Percentiles rank a stretch among this genome's conserved stretches.
phyloP scores from a whole-genome alignment of 92 coral and sea anemone genomes.

The Blastomussa wellsi region DNA sequence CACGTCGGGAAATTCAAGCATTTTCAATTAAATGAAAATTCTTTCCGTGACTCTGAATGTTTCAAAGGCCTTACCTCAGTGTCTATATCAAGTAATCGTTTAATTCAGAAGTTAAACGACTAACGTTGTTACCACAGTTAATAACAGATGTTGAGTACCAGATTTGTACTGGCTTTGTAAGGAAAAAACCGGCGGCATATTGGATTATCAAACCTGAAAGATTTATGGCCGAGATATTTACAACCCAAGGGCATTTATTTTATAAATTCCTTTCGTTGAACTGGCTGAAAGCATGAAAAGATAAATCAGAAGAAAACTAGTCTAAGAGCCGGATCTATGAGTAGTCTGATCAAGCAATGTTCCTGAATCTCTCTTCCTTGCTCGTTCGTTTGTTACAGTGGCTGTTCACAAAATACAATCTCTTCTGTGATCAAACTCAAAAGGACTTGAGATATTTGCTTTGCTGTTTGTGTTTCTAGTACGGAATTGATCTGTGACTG shows the following conservation, averaged over 20 bases:
- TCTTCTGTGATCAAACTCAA: not conserved
- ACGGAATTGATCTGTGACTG: not conserved
- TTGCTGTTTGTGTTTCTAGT: not conserved
- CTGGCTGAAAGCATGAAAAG: too few species aligned
- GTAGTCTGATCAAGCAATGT: not conserved
- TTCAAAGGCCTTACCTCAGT: not conserved
- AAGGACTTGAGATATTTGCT: not conserved
- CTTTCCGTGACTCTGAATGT: slow-evolving; percentile 21
- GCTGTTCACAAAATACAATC: not conserved
- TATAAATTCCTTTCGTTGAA: not conserved
- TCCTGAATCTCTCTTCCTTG: not conserved
- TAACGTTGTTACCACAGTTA: not conserved
- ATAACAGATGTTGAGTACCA: slow-evolving; percentile 17
- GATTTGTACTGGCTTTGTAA: slow-evolving; percentile 5
- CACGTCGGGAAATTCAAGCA: not conserved
- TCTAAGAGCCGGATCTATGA: too few species aligned
- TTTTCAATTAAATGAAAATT: not conserved
- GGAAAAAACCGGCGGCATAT: slow-evolving; percentile 3
- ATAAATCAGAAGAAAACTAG: too few species aligned
- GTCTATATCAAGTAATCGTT: slow-evolving; percentile 12
- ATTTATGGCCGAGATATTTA: not conserved
- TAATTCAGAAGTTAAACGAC: not conserved
- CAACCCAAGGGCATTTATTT: not conserved
- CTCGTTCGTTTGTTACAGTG: not conserved
- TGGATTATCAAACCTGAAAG: slow-evolving; percentile 3